phyloP scores from a whole-genome alignment of 1,140 invertebrate species.

The Mylabris phalerata region DNA sequence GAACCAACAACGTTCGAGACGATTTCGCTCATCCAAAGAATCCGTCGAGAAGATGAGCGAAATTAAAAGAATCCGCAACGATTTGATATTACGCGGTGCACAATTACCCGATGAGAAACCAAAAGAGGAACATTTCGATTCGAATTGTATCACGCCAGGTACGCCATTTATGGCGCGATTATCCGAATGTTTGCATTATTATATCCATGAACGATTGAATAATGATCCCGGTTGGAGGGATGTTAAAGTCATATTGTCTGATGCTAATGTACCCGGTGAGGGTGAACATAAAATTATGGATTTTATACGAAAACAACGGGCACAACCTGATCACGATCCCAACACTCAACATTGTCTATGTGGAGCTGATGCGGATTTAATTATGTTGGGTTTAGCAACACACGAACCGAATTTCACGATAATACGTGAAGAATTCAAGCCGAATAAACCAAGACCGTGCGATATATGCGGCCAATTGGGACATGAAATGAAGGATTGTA shows the following conservation, averaged over 20 bases:
- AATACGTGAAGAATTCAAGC: slow-evolving; percentile 97
- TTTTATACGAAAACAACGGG: slow-evolving; percentile 92
- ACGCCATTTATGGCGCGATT: slow-evolving; percentile 97
- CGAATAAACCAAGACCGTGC: slow-evolving; percentile 92
- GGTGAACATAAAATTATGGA: slow-evolving; percentile 99
- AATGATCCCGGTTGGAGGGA: slow-evolving; percentile 93
- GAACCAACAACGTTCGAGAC: slow-evolving; percentile 97
- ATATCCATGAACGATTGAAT: slow-evolving; percentile 90
- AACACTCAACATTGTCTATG: slow-evolving; percentile 97
- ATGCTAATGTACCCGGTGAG: slow-evolving; percentile 98
- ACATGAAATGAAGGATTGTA: slow-evolving; percentile 95
- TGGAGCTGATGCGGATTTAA: slow-evolving; percentile 98
- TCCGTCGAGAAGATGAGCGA: slow-evolving; percentile 82
- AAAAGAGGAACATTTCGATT: slow-evolving; percentile 92
- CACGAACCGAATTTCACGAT: slow-evolving; percentile 99
- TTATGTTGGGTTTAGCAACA: slow-evolving; percentile 96
- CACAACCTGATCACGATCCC: slow-evolving; percentile 92
- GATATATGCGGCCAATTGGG: slow-evolving; percentile 92
- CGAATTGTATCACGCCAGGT: slow-evolving; percentile 97
- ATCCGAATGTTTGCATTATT: slow-evolving; percentile 92
- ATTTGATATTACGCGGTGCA: slow-evolving; percentile 68
- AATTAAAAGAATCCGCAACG: slow-evolving; percentile 69
- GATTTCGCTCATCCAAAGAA: slow-evolving; percentile 97
- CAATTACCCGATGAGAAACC: slow-evolving; percentile 83
- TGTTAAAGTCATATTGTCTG: slow-evolving; percentile 94